phyloP scores from a whole-genome alignment of 92 coral and sea anemone species.

The Siderastrea radians region DNA sequence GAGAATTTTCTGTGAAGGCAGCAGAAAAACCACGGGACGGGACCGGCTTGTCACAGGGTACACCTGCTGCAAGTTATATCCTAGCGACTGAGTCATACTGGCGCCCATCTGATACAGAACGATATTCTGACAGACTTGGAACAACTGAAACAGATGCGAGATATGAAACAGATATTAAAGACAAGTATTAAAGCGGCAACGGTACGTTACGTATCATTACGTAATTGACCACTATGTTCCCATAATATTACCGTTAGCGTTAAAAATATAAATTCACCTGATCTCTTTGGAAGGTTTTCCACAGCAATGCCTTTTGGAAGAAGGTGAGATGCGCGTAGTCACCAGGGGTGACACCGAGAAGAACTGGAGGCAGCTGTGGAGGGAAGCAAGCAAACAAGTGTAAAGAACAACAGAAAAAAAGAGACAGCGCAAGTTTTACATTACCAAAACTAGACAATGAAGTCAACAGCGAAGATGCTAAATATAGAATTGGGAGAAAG shows the following conservation, averaged over 20 bases:
- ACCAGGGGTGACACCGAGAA: conserved; percentile 87
- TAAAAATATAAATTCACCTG: conserved; percentile 62
- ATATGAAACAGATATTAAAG: neutral
- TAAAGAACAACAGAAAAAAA: neutral
- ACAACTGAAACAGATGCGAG: conserved; percentile 58
- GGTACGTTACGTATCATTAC: too few species aligned
- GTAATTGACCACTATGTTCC: too few species aligned
- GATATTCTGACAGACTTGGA: conserved; percentile 85
- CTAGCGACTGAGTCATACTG: conserved; percentile 74
- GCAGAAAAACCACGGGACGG: conserved; percentile 80
- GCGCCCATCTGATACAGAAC: conserved; percentile 97
- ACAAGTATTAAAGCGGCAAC: neutral
- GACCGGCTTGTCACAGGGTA: conserved; percentile 67
- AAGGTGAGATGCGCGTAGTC: conserved; percentile 77
- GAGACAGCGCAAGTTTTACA: too few species aligned
- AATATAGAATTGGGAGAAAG: too few species aligned
- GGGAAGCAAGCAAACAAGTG: neutral
- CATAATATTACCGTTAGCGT: too few species aligned
- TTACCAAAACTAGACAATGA: too few species aligned
- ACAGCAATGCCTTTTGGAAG: conserved; percentile 94
- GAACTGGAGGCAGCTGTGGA: conserved; percentile 89
- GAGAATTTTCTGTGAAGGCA: conserved; percentile 72
- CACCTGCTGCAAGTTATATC: conserved; percentile 79
- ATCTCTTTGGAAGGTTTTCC: conserved; percentile 88
- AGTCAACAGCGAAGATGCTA: too few species aligned